Conservation (phyloP, 2,797 vertebrate species). For the Enteromius thamalakanensis region DNA sequence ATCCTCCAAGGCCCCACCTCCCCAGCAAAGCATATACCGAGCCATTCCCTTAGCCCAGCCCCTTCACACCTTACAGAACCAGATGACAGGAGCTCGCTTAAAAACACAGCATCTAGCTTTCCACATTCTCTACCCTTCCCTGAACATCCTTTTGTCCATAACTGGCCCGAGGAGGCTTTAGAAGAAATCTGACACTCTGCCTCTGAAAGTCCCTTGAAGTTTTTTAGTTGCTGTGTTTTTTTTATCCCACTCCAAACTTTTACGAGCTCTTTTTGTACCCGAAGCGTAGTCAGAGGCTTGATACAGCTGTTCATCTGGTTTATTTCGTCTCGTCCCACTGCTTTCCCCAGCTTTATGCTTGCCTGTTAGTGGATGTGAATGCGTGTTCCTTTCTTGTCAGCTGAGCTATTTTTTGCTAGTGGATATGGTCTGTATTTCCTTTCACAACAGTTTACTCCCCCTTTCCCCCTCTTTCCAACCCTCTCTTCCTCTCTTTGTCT, state of each 20-base stretch:
- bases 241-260: too few species aligned
- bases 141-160: not conserved
- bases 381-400: slow-evolving; percentile 46
- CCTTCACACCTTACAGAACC: slow-evolving; percentile 55
- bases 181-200: slow-evolving; percentile 24
- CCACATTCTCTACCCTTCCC: slow-evolving; percentile 42
- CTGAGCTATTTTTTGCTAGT: slow-evolving; percentile 59
- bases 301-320: slow-evolving; percentile 16
- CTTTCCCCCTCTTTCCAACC: slow-evolving; percentile 47
- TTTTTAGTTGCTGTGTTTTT: not conserved
- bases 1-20: slow-evolving; percentile 75
- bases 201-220: slow-evolving; percentile 7
- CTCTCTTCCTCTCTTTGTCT: slow-evolving; percentile 64
- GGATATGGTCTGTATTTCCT: slow-evolving; percentile 64
- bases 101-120: slow-evolving; percentile 36
- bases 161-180: slow-evolving; percentile 12
- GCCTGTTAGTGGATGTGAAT: slow-evolving; percentile 33
- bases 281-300: not conserved
- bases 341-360: not conserved
- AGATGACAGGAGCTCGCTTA: slow-evolving; percentile 36
- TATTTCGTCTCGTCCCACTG: not conserved
- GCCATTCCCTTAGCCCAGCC: slow-evolving; percentile 65
- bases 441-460: slow-evolving; percentile 49
- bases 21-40: slow-evolving; percentile 77
- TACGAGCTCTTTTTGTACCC: not conserved